These are phyloP conservation scores for Scaptomyza graminum DNA, from an alignment of 1,140 invertebrate species.

Conservation along the genomic window DNA sequence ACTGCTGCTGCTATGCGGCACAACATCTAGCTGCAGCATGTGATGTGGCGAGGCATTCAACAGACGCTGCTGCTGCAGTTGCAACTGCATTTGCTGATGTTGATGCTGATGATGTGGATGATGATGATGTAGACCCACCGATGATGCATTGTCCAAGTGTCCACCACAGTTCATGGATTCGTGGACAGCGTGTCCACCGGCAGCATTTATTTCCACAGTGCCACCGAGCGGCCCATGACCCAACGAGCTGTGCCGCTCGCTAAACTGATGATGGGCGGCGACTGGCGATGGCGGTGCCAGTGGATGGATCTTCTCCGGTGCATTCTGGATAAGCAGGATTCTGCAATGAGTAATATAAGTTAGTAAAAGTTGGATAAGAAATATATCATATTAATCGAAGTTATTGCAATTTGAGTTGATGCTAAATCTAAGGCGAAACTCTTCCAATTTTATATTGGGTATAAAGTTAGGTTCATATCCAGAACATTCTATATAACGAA, in stretches of 20 bases:
- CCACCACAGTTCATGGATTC: slow-evolving; percentile 44
- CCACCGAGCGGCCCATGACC: slow-evolving; percentile 49
- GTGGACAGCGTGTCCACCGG: slow-evolving; percentile 26
- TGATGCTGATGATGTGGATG: slow-evolving; percentile 34
- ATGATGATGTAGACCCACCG: slow-evolving; percentile 33
- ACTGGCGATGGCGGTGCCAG: slow-evolving; percentile 85
- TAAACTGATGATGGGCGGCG: slow-evolving; percentile 61
- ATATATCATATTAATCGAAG: no score
- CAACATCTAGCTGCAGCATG: slow-evolving; percentile 66
- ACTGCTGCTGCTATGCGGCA: slow-evolving; percentile 62
- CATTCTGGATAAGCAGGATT: slow-evolving; percentile 96
- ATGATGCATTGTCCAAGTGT: slow-evolving; percentile 50
- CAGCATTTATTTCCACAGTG: slow-evolving; percentile 64
- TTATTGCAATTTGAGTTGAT: no score
- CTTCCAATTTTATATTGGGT: no score
- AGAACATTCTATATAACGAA: no score
- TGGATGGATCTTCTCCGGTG: slow-evolving; percentile 89
- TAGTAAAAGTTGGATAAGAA: background rate
- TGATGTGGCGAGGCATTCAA: slow-evolving; percentile 67
- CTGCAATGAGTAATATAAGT: slow-evolving; percentile 77
- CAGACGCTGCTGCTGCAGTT: slow-evolving; percentile 54
- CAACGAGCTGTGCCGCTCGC: slow-evolving; percentile 47
- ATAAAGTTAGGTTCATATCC: no score
- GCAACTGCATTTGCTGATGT: slow-evolving; percentile 54
- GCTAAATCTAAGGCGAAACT: no score